Conservation (phyloP, 2,797 vertebrate species). For the Gymnoscopelus braueri region DNA sequence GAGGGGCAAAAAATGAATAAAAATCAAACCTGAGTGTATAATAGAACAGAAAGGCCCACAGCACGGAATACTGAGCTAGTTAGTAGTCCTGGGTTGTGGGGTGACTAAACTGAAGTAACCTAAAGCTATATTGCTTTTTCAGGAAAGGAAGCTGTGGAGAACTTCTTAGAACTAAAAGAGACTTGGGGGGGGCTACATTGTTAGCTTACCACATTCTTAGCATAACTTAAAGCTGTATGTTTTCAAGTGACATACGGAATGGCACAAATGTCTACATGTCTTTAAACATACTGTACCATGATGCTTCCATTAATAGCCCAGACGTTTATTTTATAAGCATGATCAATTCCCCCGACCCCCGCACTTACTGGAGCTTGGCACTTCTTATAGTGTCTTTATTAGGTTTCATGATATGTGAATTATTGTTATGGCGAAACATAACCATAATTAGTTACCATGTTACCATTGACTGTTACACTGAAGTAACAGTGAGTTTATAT, state of each 20-base stretch:
- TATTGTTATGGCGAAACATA: no score
- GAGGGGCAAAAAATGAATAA: constrained; percentile 66
- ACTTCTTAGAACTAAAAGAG: constrained; percentile 69
- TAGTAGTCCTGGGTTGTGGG: constrained; percentile 52
- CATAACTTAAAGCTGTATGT: constrained; percentile 65
- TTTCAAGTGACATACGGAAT: constrained; percentile 51
- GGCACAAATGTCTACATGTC: constrained; percentile 28
- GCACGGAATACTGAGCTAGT: constrained; percentile 9
- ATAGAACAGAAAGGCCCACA: no score
- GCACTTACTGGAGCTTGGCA: no score
- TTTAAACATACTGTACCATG: constrained; percentile 13
- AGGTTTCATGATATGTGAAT: no score
- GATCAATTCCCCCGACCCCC: no score
- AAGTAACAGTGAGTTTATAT: background rate
- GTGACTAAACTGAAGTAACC: constrained; percentile 74
- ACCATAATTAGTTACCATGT: no score
- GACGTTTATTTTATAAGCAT: background rate
- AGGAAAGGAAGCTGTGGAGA: constrained; percentile 56
- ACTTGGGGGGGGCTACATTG: constrained; percentile 59
- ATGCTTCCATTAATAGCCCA: constrained; percentile 5
- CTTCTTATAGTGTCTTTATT: no score
- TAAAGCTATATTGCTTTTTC: constrained; percentile 63
- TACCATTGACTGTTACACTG: background rate
- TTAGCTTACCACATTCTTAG: constrained; percentile 70
- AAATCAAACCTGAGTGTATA: no score